Evolutionary conservation across 2,797 vertebrate genomes (phyloP), one percentile per base, ranked within the genome.

Genomic region (Nothura maculosa): DNA sequence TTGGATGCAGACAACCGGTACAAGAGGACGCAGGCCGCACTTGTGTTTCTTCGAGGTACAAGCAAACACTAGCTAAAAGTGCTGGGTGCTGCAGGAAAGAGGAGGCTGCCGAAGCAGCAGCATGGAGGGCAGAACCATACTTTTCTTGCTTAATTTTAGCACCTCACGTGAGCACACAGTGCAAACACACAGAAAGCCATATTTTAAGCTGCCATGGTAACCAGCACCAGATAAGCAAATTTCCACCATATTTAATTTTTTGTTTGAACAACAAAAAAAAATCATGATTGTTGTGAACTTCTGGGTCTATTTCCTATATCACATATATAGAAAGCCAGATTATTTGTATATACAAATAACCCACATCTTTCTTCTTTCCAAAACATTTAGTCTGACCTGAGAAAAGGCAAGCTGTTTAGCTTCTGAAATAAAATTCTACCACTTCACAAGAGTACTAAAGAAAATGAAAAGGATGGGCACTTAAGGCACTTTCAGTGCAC

Each of bases 141-240:
- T 10, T 38, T 87, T 9, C 5, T 9, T 6, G 1, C 24, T 66
- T 78, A 91, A 68, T 3, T 5, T 48, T 85, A 82, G 68, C 9
- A 81, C 75, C 58, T 81, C 38, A 60, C 50, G 20, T 55, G 54
- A 73, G 30, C 40, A 62, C 69, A 87, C 1, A 81, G 62, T 54
- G 55, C 54, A 72, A 84, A 92, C 50, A 89, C 30, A 74, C 8
- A 77, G 8, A 79, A 64, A 73, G 18, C 47, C 30, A 12, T 74
- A 80, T 64, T 94, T 92, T 61, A 77, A 54, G 81, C 74, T 89
- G 64, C 61, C 57, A 87, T 6, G 18, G 84, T 63, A 90, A 85
- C 84, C 81, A 84, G 32, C 32, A 93, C 47, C 78, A 82, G 81
- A 89, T 84, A 47, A 87, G 40, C 76, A 81, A 79, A 67, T 36